Evolutionary conservation across 2,797 vertebrate species (phyloP).

Genomic region (Anguilla obscura): DNA sequence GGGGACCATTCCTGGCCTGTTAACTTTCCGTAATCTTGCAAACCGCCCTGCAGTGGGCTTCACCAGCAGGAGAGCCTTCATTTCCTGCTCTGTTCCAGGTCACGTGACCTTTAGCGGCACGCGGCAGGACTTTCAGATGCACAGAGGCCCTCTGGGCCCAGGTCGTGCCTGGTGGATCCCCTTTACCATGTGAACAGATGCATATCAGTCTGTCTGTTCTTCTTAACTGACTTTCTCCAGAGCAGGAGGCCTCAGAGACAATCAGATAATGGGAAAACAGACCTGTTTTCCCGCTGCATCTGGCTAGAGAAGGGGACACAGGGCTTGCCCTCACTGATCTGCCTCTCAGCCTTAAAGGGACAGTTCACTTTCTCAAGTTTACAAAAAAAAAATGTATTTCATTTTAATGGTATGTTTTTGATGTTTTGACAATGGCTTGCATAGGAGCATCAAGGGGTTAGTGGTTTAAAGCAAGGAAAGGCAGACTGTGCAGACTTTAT

Average conservation of each 20-base stretch:
- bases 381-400: neutral
- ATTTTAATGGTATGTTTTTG: neutral
- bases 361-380: neutral
- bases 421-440: neutral
- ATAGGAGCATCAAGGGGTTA: neutral
- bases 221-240: neutral
- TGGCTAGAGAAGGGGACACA: neutral
- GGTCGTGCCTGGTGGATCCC: neutral
- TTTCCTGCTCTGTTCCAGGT: neutral
- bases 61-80: neutral
- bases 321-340: neutral
- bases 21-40: neutral
- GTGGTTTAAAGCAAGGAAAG: neutral
- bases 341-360: neutral
- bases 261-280: conserved; percentile 10
- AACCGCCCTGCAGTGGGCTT: neutral
- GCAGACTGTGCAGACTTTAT: neutral
- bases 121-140: neutral
- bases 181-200: neutral
- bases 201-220: neutral
- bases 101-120: neutral
- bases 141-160: neutral
- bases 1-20: neutral
- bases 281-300: neutral
- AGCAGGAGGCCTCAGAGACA: neutral